These are phyloP conservation scores for Seira ritae DNA, from an alignment of 2,888 invertebrate species.

Conservation along the genomic window DNA sequence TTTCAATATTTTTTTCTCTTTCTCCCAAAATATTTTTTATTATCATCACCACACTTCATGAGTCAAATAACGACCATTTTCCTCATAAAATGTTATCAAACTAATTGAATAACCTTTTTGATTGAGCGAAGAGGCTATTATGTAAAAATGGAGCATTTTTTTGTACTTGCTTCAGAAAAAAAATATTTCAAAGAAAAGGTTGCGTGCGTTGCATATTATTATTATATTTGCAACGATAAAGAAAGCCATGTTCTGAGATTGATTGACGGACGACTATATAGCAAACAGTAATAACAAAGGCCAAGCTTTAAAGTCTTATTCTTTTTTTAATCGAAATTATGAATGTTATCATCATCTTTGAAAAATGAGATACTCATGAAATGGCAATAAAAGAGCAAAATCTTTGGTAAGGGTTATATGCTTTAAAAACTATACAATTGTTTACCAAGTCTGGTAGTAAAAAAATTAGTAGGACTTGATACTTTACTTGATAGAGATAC, in stretches of 20 bases:
- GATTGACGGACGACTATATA: too few relatives aligned
- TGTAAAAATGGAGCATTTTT: not conserved
- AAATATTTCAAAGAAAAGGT: not conserved
- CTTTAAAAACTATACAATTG: too few relatives aligned
- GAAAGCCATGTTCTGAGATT: too few relatives aligned
- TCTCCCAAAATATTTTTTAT: not conserved
- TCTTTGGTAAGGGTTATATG: too few relatives aligned
- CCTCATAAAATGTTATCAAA: conserved; percentile 15
- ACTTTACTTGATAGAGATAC: too few relatives aligned
- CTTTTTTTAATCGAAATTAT: too few relatives aligned
- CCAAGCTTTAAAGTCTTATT: too few relatives aligned
- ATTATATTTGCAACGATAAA: too few relatives aligned
- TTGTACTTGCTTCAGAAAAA: not conserved
- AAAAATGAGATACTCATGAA: not conserved
- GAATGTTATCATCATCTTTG: not conserved
- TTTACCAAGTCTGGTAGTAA: too few relatives aligned
- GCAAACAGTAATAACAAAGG: too few relatives aligned
- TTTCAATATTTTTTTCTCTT: not conserved
- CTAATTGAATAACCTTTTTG: conserved; percentile 15
- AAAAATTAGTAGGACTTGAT: too few relatives aligned
- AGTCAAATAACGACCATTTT: not conserved
- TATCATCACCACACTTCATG: not conserved
- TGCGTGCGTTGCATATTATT: not conserved
- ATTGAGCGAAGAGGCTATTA: conserved; percentile 11
- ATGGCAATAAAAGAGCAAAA: not conserved